Evolutionary conservation across 2,888 invertebrate genomes (phyloP).

Genomic region (Eupithecia subfuscata): DNA sequence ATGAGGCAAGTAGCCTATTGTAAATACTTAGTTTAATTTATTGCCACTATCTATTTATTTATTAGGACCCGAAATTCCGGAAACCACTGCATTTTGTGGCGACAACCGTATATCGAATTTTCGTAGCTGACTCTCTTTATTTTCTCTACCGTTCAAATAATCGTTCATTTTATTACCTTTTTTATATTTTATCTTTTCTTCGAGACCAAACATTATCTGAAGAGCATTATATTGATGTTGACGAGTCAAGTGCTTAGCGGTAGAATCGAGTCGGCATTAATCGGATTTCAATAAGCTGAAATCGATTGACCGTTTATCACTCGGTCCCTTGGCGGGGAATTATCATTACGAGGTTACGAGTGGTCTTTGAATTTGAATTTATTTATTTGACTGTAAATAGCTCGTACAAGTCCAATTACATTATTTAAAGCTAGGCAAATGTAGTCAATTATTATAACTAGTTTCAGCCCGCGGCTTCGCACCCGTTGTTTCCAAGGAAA

Average conservation of each 20-base stretch:
- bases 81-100: background rate
- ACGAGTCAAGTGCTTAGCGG: conserved; percentile 3
- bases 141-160: background rate
- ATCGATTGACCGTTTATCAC: conserved; percentile 47
- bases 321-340: conserved; percentile 20
- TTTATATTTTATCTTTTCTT: background rate
- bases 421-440: too few species aligned
- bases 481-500: too few species aligned
- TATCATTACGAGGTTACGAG: conserved; percentile 20
- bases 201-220: background rate
- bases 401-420: too few species aligned
- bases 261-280: conserved; percentile 38
- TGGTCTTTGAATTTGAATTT: background rate
- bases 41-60: too few species aligned
- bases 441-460: too few species aligned
- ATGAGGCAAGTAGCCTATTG: too few species aligned
- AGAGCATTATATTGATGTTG: background rate
- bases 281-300: conserved; percentile 47
- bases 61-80: too few species aligned
- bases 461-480: too few species aligned
- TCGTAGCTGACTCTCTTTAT: background rate
- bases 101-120: background rate
- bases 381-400: too few species aligned
- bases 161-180: background rate
- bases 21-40: too few species aligned